Evolutionary conservation across 2,888 invertebrate genomes (phyloP), one percentile per base, ranked within the genome.

Genomic region (Nesidiocoris tenuis): DNA sequence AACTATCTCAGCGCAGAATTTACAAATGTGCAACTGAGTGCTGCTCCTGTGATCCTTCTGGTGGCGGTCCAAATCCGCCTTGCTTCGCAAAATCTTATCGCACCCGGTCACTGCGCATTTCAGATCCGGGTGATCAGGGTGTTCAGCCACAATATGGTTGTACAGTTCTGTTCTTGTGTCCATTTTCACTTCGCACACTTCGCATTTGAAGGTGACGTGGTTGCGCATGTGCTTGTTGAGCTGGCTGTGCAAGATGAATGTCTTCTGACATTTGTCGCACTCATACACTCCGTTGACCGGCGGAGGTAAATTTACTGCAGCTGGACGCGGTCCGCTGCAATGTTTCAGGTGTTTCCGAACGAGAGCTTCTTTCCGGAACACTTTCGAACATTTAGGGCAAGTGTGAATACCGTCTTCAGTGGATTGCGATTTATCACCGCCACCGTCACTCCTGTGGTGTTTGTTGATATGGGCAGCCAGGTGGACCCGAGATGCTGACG

Each of bases 271-370:
- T 3, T 86, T 86, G 75, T 87, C 85, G 79, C 88, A 88, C 1
- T 79, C 79, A 86, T 84, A 1, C 3, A 80, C 77, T 2, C 81
- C 81, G 63, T 81, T 79, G 7, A 79, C 79, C 56, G 79, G 78
- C n/a, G 76, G 63, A 24, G 79, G 77, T 17, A 76, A 25, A 61
- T 77, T 77, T 57, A 79, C 79, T 1, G 80, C 22, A 82, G 82
- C 1, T 83, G 81, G 65, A 25, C 77, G 77, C 19, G 79, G 80
- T n/a, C 81, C 81, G 76, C 80, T 80, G 80, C 88, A 88, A 77
- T 87, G 87, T 79, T 87, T 88, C 82, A 86, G 85, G 80, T 88
- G 88, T 80, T 88, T 87, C 76, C 86, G 85, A 21, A 88, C 81
- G 18, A 88, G 81, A 71, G 87, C 84, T 63, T 86, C 84, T 79